phyloP scores from a whole-genome alignment of 2,888 invertebrate genomes.

The Brachylomia viminalis region DNA sequence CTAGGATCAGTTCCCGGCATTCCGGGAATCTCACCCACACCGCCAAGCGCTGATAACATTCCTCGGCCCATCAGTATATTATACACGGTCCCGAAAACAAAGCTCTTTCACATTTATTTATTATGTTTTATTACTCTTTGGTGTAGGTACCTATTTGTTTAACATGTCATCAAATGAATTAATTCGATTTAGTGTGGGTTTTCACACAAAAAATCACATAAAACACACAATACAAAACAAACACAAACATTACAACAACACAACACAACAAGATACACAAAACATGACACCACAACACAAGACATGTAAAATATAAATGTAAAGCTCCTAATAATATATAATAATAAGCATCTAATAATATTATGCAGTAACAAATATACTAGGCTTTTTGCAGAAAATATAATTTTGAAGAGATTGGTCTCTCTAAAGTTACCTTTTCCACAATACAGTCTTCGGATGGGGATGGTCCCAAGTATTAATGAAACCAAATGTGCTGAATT shows the following conservation, averaged over 20 bases:
- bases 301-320: background rate
- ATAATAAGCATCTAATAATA: background rate
- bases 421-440: background rate
- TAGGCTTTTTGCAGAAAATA: background rate
- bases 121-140: constrained; percentile 30
- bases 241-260: no score
- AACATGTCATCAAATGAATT: constrained; percentile 11
- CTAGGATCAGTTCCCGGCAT: constrained; percentile 71
- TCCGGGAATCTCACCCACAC: constrained; percentile 68
- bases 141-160: constrained; percentile 24
- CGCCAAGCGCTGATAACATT: constrained; percentile 67
- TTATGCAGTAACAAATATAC: background rate
- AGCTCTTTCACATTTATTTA: constrained; percentile 42
- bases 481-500: background rate
- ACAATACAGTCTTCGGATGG: background rate
- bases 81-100: constrained; percentile 45
- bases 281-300: no score
- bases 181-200: background rate
- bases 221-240: no score
- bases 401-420: background rate
- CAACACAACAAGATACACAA: no score
- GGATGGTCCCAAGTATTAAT: background rate
- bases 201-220: no score
- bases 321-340: background rate
- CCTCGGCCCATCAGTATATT: constrained; percentile 43